Evolutionary conservation across 1,140 invertebrate species (phyloP), one percentile per base, ranked within the genome.

Genomic region (Bombus waltoni): DNA sequence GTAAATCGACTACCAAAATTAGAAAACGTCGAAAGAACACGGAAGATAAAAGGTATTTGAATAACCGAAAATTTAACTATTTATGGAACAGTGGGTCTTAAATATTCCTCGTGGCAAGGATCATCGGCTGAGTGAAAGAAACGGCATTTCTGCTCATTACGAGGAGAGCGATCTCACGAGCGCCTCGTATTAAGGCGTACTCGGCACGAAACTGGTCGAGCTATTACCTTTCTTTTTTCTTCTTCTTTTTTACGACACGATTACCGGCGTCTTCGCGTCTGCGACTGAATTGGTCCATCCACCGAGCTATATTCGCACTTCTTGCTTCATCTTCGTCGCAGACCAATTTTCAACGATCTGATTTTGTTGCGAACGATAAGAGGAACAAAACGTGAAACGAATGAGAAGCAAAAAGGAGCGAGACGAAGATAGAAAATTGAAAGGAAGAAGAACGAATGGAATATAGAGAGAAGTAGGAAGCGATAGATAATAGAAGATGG

Each of bases 301-400:
- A 68, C 47, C 75, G 42, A 76, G 18, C 81, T 76, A 25, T 47
- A 62, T 65, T 68, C 79, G 80, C 79, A 65, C 68, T 76, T 76
- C 57, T 65, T 44, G 9, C 57, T 35, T 71, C 66, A 77, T 47
- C 81, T 47, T 83, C 65, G 40, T 68, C 35, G 59, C 59, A 9
- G 77, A 70, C 81, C 87, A 89, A 89, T 89, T 75, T 89, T 74
- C 79, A 76, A 40, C 79, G 78, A 86, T 88, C 88, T 32, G 87
- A 89, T 86, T 82, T 87, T 79, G 87, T 83, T 76, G 73, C 76
- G 78, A 66, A 59, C 79, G 72, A 65, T 78, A 38, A 82, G 53
- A 62, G 18, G 6, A 15, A 57, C 22, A 47, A 22, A 77, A 13
- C 74, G 38, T 8, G 22, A 6, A 42, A 38, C 66, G n/a, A 8